Percentiles rank a stretch among this genome's conserved stretches.
Conservation (phyloP, 2,888 invertebrate genomes). For the Clivina fossor region DNA sequence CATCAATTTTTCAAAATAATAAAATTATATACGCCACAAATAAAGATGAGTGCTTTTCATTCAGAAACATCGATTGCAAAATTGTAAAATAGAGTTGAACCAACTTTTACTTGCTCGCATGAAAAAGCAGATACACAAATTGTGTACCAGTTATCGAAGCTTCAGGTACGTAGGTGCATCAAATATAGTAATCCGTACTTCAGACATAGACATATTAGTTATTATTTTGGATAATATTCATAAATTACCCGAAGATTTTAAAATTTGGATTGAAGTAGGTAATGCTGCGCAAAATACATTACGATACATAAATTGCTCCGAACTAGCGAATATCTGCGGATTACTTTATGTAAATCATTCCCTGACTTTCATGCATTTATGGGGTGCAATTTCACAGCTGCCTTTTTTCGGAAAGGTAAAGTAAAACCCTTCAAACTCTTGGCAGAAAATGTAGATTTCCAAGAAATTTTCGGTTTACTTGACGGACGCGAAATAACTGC, state of each 20-base stretch:
- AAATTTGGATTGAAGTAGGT: slow-evolving; percentile 40
- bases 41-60: no score
- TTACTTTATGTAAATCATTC: slow-evolving; percentile 38
- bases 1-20: no score
- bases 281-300: slow-evolving; percentile 37
- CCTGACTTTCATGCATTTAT: slow-evolving; percentile 45
- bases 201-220: slow-evolving; percentile 41
- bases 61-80: no score
- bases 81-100: no score
- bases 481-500: no score
- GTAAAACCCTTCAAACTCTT: slow-evolving; percentile 27
- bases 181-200: slow-evolving; percentile 7
- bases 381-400: slow-evolving; percentile 43
- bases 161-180: not conserved
- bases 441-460: slow-evolving; percentile 42
- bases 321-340: slow-evolving; percentile 38
- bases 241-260: slow-evolving; percentile 6
- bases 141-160: slow-evolving; percentile 14
- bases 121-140: slow-evolving; percentile 21
- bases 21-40: no score
- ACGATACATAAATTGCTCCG: slow-evolving; percentile 36
- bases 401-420: slow-evolving; percentile 40
- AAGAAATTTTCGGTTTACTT: no score
- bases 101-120: slow-evolving; percentile 1
- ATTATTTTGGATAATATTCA: slow-evolving; percentile 39